Evolutionary conservation across 2,888 invertebrate species (phyloP).

Genomic region (Ashinkailepas kermadecensis): DNA sequence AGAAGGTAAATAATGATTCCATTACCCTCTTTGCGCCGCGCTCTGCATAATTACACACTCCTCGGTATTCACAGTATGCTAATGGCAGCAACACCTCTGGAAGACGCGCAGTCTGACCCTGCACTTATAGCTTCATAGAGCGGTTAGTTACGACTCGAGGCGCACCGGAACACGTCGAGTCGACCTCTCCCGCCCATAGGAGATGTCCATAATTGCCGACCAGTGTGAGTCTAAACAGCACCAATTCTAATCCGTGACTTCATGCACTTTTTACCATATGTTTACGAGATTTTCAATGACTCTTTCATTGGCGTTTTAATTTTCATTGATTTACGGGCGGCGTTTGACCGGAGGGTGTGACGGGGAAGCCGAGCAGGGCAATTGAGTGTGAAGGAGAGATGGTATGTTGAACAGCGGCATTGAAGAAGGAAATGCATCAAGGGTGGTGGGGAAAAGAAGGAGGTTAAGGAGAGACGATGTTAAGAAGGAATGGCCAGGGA

Average conservation of each 20-base stretch:
- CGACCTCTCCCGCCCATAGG: not conserved
- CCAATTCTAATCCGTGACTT: not conserved
- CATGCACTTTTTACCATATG: not conserved
- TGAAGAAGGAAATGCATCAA: too few relatives aligned
- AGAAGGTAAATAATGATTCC: conserved; percentile 1
- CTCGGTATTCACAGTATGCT: conserved; percentile 12
- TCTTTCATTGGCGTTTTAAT: conserved; percentile 10
- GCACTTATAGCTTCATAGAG: conserved; percentile 11
- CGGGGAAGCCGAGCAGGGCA: not conserved
- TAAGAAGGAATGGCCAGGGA: too few relatives aligned
- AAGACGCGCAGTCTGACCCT: not conserved
- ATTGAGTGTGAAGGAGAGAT: too few relatives aligned
- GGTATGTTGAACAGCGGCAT: too few relatives aligned
- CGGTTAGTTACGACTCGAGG: not conserved
- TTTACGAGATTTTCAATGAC: conserved; percentile 6
- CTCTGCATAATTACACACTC: not conserved
- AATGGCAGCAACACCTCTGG: conserved; percentile 13
- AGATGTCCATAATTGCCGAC: not conserved
- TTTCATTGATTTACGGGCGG: not conserved
- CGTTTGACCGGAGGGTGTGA: not conserved
- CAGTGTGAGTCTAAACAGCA: not conserved
- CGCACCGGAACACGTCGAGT: not conserved
- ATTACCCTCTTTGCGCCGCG: not conserved
- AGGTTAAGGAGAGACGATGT: too few relatives aligned
- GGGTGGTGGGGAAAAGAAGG: too few relatives aligned